These are phyloP conservation scores for Luperina testacea DNA, from an alignment of 2,888 invertebrate species.

Conservation along the genomic window DNA sequence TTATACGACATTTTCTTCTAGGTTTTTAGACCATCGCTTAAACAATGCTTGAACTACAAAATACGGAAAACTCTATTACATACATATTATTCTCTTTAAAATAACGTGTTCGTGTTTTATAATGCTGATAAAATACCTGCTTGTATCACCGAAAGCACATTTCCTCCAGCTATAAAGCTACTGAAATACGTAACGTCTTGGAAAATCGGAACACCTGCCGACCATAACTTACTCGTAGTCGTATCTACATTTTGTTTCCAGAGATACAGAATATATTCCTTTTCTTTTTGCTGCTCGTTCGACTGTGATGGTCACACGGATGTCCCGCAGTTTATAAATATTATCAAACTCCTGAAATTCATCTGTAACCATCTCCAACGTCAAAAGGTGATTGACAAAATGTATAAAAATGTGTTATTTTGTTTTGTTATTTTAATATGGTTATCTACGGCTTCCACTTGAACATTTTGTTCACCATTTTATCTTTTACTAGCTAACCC, in stretches of 20 bases:
- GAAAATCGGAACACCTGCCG: conserved; percentile 68
- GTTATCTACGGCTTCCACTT: too few relatives aligned
- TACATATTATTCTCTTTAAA: conserved; percentile 2
- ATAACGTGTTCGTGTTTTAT: conserved; percentile 27
- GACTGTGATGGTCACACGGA: conserved; percentile 62
- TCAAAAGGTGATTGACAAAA: neutral
- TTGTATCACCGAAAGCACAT: conserved; percentile 20
- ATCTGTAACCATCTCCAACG: neutral
- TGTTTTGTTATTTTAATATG: neutral
- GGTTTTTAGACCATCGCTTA: conserved; percentile 5
- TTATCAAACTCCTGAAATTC: conserved; percentile 39
- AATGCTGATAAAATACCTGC: conserved; percentile 34
- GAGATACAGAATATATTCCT: conserved; percentile 70
- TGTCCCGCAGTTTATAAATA: conserved; percentile 46
- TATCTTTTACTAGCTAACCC: neutral
- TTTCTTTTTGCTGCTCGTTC: conserved; percentile 69
- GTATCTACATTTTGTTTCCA: conserved; percentile 73
- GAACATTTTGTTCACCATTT: neutral
- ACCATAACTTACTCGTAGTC: conserved; percentile 68
- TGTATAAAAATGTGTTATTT: neutral
- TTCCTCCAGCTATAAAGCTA: conserved; percentile 40
- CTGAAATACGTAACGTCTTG: conserved; percentile 46
- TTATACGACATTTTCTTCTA: neutral
- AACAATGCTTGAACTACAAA: neutral
- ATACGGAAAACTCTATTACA: neutral